phyloP scores from a whole-genome alignment of 2,113 vertebrate genomes.

The Uria lomvia region DNA sequence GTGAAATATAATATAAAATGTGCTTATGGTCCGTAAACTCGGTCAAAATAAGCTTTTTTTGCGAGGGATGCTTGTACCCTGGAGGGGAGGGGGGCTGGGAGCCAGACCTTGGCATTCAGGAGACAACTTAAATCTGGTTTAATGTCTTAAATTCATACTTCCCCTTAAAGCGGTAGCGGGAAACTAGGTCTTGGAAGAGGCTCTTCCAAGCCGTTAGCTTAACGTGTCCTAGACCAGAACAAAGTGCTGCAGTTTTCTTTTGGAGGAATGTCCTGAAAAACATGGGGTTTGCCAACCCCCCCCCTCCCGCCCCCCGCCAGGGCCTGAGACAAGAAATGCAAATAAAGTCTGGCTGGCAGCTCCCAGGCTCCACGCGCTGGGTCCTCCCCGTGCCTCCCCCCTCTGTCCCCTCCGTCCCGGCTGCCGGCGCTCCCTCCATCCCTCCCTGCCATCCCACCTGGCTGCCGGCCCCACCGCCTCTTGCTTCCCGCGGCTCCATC shows the following conservation, averaged over 20 bases:
- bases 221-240: rapidly evolving
- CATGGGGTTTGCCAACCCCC: not conserved
- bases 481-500: not conserved
- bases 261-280: not conserved
- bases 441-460: not conserved
- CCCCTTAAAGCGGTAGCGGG: not conserved
- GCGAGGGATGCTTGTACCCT: not conserved
- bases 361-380: not conserved
- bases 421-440: not conserved
- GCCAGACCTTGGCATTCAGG: not conserved
- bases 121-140: not conserved
- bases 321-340: not conserved
- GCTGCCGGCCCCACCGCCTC: not conserved
- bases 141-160: not conserved
- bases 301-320: not conserved
- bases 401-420: not conserved
- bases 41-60: not conserved
- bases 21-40: not conserved
- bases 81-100: not conserved
- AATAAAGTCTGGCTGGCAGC: not conserved
- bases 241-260: not conserved
- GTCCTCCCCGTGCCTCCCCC: not conserved
- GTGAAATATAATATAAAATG: not conserved
- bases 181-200: not conserved
- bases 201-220: not conserved